Percentiles rank a stretch among this genome's conserved stretches.
phyloP scores from a whole-genome alignment of 2,888 invertebrate species.

The Parnassius apollo region DNA sequence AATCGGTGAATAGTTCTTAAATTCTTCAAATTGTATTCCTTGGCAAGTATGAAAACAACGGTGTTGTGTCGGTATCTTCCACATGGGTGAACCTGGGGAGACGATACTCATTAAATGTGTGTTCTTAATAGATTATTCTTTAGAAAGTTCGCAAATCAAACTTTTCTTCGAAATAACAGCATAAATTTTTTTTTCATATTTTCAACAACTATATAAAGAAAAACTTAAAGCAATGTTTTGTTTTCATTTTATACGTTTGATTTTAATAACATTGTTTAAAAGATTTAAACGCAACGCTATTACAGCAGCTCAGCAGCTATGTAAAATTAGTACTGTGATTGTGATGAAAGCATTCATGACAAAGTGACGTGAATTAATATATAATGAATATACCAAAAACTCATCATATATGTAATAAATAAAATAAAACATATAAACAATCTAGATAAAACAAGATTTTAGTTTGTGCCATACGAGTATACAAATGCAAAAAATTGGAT shows the following conservation, averaged over 20 bases:
- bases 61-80: slow-evolving; percentile 99
- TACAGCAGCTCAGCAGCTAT: slow-evolving; percentile 7
- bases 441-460: slow-evolving; percentile 1
- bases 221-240: background rate
- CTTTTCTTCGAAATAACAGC: background rate
- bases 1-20: slow-evolving; percentile 96
- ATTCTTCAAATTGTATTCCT: slow-evolving; percentile 96
- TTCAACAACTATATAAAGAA: background rate
- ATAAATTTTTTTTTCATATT: background rate
- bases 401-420: slow-evolving; percentile 6
- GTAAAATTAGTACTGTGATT: slow-evolving; percentile 13
- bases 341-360: slow-evolving; percentile 20
- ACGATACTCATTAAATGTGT: slow-evolving; percentile 22
- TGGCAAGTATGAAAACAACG: slow-evolving; percentile 96
- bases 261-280: slow-evolving; percentile 8
- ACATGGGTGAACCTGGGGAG: slow-evolving; percentile 95
- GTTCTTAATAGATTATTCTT: slow-evolving; percentile 20
- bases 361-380: slow-evolving; percentile 12
- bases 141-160: background rate
- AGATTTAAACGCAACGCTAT: slow-evolving; percentile 9
- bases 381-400: slow-evolving; percentile 10
- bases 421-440: slow-evolving; percentile 4
- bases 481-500: slow-evolving; percentile 5
- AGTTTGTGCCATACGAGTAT: slow-evolving; percentile 1
- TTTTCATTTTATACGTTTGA: slow-evolving; percentile 2